phyloP scores from a whole-genome alignment of 2,797 vertebrate genomes.

The Rhynchonycteris naso region DNA sequence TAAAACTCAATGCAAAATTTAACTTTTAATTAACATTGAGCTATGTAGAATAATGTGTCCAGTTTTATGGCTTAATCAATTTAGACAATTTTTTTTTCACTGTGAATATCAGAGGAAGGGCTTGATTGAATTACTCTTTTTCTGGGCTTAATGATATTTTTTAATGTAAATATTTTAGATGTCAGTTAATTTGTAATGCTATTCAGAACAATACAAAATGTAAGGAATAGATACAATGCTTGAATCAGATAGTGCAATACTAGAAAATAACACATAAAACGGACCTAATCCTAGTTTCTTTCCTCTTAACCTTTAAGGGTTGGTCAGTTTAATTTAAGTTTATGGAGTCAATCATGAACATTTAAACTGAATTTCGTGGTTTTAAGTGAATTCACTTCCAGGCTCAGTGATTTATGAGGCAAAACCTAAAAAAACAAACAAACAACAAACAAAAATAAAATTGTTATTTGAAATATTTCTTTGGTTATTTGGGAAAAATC shows the following conservation, averaged over 20 bases:
- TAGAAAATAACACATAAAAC: neutral
- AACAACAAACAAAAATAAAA: neutral
- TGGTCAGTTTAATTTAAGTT: neutral
- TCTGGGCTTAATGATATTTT: neutral
- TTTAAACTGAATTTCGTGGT: neutral
- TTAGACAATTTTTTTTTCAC: neutral
- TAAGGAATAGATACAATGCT: neutral
- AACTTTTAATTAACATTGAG: neutral
- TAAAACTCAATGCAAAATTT: neutral
- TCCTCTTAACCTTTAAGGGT: neutral
- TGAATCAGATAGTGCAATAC: neutral
- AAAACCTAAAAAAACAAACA: neutral
- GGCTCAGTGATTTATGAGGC: neutral
- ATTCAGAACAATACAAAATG: neutral
- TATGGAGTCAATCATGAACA: neutral
- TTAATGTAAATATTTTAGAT: neutral
- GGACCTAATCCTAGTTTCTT: neutral
- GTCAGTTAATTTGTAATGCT: neutral
- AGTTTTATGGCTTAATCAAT: neutral
- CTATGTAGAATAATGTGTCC: neutral
- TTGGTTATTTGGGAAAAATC: neutral
- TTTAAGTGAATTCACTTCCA: neutral
- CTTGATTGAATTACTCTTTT: neutral
- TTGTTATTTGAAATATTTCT: neutral
- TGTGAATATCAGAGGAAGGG: neutral